phyloP scores from a whole-genome alignment of 2,888 invertebrate species.

The Cheilosia soror region DNA sequence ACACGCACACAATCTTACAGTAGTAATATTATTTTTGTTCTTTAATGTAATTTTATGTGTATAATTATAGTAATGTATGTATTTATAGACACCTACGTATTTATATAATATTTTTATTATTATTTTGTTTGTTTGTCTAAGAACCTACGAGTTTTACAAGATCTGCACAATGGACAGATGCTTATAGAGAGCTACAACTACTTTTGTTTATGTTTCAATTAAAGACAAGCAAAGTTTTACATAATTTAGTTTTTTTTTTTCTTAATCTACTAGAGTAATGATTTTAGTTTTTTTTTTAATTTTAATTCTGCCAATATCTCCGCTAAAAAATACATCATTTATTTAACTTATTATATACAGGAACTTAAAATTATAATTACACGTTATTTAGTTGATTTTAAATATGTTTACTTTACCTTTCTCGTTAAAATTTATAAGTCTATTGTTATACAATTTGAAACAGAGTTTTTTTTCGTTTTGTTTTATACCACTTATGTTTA shows the following conservation, averaged over 20 bases:
- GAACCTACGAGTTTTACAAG: constrained; percentile 71
- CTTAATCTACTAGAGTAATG: constrained; percentile 42
- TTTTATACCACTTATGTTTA: constrained; percentile 59
- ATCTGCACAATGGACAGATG: constrained; percentile 65
- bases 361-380: constrained; percentile 82
- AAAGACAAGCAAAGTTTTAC: constrained; percentile 73
- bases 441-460: constrained; percentile 76
- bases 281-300: constrained; percentile 27
- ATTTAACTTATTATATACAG: constrained; percentile 82
- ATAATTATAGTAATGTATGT: constrained; percentile 44
- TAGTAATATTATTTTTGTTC: constrained; percentile 58
- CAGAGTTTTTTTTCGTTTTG: constrained; percentile 68
- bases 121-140: constrained; percentile 63
- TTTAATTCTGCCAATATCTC: constrained; percentile 56
- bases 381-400: constrained; percentile 69
- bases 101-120: constrained; percentile 60
- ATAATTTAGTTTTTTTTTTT: constrained; percentile 62
- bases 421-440: constrained; percentile 71
- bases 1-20: constrained; percentile 75
- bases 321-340: constrained; percentile 60
- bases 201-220: constrained; percentile 51
- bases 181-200: constrained; percentile 71
- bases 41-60: constrained; percentile 64
- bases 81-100: constrained; percentile 74
- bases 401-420: constrained; percentile 50